A percentile compares a stretch with the other conserved stretches of the same genome.
phyloP scores from a whole-genome alignment of 2,113 vertebrate genomes.

The Parus major region DNA sequence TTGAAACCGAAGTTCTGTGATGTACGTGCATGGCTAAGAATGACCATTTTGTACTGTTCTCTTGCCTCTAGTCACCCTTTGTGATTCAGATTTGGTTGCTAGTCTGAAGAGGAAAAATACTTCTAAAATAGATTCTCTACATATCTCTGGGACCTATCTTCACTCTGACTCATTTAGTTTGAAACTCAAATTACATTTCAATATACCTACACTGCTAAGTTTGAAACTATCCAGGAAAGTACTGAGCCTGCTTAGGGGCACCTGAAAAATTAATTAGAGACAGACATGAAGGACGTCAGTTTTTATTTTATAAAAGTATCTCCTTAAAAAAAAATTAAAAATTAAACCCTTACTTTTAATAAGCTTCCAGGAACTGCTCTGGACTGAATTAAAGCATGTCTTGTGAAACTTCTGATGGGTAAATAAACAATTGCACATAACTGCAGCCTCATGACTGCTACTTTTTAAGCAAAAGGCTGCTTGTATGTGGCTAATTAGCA shows the following conservation, averaged over 20 bases:
- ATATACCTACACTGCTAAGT: background rate
- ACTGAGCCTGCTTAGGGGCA: background rate
- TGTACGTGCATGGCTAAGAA: background rate
- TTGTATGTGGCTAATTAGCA: background rate
- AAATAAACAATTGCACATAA: background rate
- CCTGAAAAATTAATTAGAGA: background rate
- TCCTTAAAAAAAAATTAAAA: background rate
- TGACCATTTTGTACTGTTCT: background rate
- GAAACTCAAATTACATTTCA: background rate
- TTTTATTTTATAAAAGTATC: background rate
- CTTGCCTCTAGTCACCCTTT: background rate
- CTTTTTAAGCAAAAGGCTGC: background rate
- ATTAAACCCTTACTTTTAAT: background rate
- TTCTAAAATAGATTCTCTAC: background rate
- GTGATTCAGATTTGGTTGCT: background rate
- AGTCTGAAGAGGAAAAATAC: background rate
- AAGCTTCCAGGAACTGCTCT: background rate
- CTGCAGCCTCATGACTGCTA: background rate
- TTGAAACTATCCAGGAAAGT: background rate
- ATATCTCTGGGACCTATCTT: background rate
- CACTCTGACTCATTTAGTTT: background rate
- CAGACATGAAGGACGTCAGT: background rate
- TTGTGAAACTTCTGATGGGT: background rate
- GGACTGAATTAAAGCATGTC: background rate
- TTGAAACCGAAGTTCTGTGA: background rate